These are phyloP conservation scores for Diachasmimorpha longicaudata DNA, from an alignment of 1,140 invertebrate genomes.

Conservation along the genomic window DNA sequence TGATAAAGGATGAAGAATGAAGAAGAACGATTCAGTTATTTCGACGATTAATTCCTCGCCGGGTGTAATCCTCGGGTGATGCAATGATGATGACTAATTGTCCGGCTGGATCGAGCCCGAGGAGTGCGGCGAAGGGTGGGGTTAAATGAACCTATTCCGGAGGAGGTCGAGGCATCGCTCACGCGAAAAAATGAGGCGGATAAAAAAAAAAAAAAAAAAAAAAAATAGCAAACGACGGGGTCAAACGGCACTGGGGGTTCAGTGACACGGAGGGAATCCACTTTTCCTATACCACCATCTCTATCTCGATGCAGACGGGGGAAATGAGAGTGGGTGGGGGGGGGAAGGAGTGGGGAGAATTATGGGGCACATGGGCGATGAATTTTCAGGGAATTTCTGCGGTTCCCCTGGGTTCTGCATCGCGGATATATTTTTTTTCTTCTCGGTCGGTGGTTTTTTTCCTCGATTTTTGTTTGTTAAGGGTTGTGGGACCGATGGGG, in stretches of 20 bases:
- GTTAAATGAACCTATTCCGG: slow-evolving; percentile 39
- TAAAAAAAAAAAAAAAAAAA: too few relatives aligned
- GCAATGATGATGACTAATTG: slow-evolving; percentile 12
- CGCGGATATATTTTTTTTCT: not conserved
- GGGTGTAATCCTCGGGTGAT: not conserved
- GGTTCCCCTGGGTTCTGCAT: not conserved
- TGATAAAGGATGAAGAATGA: slow-evolving; percentile 8
- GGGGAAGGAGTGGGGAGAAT: not conserved
- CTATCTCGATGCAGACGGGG: not conserved
- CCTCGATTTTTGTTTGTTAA: not conserved
- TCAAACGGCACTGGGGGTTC: slow-evolving; percentile 54
- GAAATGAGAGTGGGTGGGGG: not conserved
- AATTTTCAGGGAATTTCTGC: not conserved
- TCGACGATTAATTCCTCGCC: not conserved
- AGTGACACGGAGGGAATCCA: slow-evolving; percentile 58
- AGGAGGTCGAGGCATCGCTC: slow-evolving; percentile 51
- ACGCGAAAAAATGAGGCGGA: slow-evolving; percentile 48
- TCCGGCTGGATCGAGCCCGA: not conserved
- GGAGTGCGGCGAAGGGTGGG: slow-evolving; percentile 12
- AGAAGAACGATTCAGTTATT: slow-evolving; percentile 8
- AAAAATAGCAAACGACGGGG: slow-evolving; percentile 46
- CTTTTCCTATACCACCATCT: slow-evolving; percentile 38
- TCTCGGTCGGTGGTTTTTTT: not conserved
- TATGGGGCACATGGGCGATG: not conserved
- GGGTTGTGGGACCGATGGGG: too few relatives aligned